Percentiles rank a stretch among this genome's conserved stretches.
Evolutionary conservation across 2,888 invertebrate genomes (phyloP).

Genomic region (Conistra vaccinii): DNA sequence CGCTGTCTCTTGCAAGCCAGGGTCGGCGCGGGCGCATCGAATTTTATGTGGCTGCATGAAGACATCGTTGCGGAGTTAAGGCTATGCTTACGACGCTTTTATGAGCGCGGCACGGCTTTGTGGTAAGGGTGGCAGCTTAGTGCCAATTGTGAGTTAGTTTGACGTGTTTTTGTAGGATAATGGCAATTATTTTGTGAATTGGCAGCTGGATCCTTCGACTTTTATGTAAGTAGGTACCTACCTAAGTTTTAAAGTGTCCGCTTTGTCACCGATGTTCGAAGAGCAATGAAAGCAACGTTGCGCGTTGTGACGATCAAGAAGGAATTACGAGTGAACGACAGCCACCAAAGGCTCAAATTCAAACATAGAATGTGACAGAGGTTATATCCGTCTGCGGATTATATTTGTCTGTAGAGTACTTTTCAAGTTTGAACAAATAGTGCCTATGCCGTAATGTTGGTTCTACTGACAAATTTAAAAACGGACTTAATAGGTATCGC

Average conservation of each 20-base stretch:
- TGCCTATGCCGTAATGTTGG: no score
- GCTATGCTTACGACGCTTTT: conserved; percentile 75
- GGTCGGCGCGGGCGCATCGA: conserved; percentile 47
- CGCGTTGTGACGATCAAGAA: not conserved
- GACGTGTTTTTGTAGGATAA: not conserved
- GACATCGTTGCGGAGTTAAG: conserved; percentile 77
- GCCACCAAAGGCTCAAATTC: not conserved
- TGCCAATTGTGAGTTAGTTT: conserved; percentile 32
- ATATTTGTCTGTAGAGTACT: no score
- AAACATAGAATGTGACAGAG: not conserved
- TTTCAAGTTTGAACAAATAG: no score
- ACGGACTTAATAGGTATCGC: no score
- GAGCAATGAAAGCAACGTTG: no score
- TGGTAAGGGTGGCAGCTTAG: conserved; percentile 57
- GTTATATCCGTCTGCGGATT: no score
- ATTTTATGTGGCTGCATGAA: conserved; percentile 76
- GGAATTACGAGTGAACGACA: not conserved
- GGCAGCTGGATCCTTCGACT: not conserved
- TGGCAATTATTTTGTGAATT: not conserved
- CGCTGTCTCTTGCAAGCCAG: conserved; percentile 39
- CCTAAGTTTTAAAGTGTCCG: not conserved
- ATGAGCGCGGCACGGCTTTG: conserved; percentile 82
- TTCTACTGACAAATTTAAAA: no score
- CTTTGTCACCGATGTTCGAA: not conserved
- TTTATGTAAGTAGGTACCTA: no score